Base-by-base conservation (phyloP, 2,797 vertebrate species). In the Acanthurus tractus region DNA sequence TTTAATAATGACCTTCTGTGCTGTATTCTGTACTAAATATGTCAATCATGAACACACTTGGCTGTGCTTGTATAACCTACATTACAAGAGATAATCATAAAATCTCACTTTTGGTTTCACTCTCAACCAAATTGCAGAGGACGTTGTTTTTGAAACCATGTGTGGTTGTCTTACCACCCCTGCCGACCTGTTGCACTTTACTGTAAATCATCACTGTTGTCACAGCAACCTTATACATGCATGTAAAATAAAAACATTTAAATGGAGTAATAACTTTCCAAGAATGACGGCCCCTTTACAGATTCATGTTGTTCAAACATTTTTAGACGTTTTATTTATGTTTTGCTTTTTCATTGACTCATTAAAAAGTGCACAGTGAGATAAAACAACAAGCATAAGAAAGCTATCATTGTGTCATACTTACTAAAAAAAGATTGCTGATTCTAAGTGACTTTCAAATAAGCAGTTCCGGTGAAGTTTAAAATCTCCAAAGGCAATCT, bases 81-180 rank as follows among this genome's bases (percentile, higher is more conserved):
- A 45, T 20, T 23, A 18, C 17, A 52, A 13, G 5, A 42, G n/a
- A 46, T 46, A 3, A 34, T 22, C 49, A 34, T 7, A 1, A 34
- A 34, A 34, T 34, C 29, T 34, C 29, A 34, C 58, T 52, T 68
- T 62, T 45, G 38, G 15, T 74, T 58, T 80, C 42, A 44, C 48
- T 49, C 54, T 20, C 3, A 55, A 62, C 34, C 20, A 25, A 22
- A 12, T 36, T 13, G 9, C n/a, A 36, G 8, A 29, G 14, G 29
- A 34, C 6, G 0, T 34, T 34, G 29, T 34, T 36, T 34, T 36
- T 20, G 6, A 22, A 42, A 18, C 3, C 6, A 29, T 25, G 17
- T 46, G 38, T 14, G 49, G 61, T 20, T 10, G 11, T 62, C 25
- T 18, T 10, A 10, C 22, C 18, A 12, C 9, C n/a, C 6, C 8